Evolutionary conservation across 2,888 invertebrate genomes (phyloP), one percentile per base, ranked within the genome.

Genomic region (Trissonchulus sp.): DNA sequence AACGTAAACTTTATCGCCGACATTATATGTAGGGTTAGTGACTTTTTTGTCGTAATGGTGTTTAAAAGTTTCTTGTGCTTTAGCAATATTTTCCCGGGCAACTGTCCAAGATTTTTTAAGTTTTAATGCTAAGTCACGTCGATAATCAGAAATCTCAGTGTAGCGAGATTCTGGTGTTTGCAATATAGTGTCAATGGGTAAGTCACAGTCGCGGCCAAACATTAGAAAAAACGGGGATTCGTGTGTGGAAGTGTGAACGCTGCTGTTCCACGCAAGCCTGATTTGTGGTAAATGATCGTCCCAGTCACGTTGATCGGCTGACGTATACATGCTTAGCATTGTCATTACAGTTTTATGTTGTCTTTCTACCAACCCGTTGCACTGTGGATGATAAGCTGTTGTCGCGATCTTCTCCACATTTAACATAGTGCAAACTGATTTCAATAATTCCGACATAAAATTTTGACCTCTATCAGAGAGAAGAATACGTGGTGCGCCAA

Each of bases 331-430:
- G 15, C 34, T 65, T 18, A 65, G 15, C 65, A 65, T 65, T 8
- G 8, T 65, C 34, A 65, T 65, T 8, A 65, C 34, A 8, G 65
- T 65, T 28, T 28, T 8, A 65, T 65, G 65, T 28, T 65, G 65
- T 34, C 65, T 28, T 65, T 65, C 65, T 8, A 65, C 34, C 15
- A 65, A 28, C n/a, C 65, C 65, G 30, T 65, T 65, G 30, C 65
- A 65, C 65, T 34, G 65, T 34, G 65, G 65, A 28, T 65, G 30
- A 28, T 65, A 65, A 31, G 65, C 65, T 65, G 65, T 65, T 28
- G 65, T 65, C 8, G 8, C 3, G n/a, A 65, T 28, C 30, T 65
- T 65, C 34, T 34, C 15, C 3, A 28, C n/a, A 65, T 65, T 34
- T 31, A 65, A 15, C 8, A 65, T 8, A 18, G 30, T 65, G 30